Evolutionary conservation across 2,888 invertebrate species (phyloP).

Genomic region (Yponomeuta evonymella): DNA sequence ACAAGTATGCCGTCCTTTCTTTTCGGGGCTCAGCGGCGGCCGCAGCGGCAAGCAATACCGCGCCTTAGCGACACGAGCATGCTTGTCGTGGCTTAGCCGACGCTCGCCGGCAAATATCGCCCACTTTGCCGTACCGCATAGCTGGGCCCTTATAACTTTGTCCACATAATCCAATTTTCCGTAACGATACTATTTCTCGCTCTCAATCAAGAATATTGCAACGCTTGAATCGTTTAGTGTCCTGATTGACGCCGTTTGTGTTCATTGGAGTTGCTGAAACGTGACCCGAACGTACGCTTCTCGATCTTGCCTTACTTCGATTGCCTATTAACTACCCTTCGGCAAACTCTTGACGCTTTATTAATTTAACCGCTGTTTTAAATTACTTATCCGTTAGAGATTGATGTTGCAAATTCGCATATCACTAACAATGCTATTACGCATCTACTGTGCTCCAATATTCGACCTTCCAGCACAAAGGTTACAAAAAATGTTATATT

Average conservation of each 20-base stretch:
- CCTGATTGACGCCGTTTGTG: background rate
- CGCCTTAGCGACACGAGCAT: slow-evolving; percentile 40
- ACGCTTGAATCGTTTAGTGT: background rate
- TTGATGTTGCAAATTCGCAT: background rate
- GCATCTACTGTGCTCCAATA: background rate
- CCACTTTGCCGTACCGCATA: background rate
- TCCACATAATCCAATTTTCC: slow-evolving; percentile 6
- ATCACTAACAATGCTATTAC: background rate
- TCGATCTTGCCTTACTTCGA: too few relatives aligned
- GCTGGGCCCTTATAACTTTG: background rate
- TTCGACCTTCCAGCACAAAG: background rate
- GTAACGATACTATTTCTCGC: slow-evolving; percentile 1
- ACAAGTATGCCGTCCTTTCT: slow-evolving; percentile 70
- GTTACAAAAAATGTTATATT: background rate
- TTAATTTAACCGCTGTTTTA: background rate
- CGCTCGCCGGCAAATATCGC: background rate
- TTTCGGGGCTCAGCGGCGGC: slow-evolving; percentile 55
- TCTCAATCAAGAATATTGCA: slow-evolving; percentile 8
- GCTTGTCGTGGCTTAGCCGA: background rate
- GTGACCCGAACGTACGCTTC: too few relatives aligned
- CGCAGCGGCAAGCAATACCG: slow-evolving; percentile 56
- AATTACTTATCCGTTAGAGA: background rate
- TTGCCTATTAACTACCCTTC: too few relatives aligned
- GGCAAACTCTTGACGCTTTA: background rate
- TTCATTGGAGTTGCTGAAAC: background rate